Conservation (phyloP, 2,113 vertebrate genomes). For the Malurus cyaneus region DNA sequence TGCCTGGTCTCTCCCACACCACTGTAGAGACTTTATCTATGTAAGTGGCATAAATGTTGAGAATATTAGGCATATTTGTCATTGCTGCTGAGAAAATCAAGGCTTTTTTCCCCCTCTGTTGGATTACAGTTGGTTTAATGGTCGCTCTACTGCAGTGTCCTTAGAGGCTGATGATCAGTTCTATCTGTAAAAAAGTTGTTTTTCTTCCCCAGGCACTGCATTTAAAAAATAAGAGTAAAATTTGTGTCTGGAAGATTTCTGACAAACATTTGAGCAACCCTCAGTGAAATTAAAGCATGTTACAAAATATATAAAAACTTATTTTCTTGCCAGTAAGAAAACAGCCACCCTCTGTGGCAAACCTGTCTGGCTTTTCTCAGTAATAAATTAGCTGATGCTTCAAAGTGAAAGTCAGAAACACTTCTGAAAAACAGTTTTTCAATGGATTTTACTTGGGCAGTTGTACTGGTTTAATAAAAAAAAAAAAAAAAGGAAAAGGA, state of each 20-base stretch:
- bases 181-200: slow-evolving; percentile 16
- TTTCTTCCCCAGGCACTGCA: not conserved
- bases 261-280: not conserved
- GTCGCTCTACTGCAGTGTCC: not conserved
- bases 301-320: not conserved
- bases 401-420: not conserved
- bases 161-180: slow-evolving; percentile 35
- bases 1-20: not conserved
- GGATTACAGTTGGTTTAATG: slow-evolving; percentile 30
- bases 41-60: not conserved
- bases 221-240: slow-evolving; percentile 9
- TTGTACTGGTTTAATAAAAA: not conserved
- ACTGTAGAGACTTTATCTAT: slow-evolving; percentile 6
- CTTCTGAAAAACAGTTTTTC: not conserved
- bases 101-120: not conserved
- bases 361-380: not conserved
- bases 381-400: not conserved
- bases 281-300: not conserved
- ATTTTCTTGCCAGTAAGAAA: not conserved
- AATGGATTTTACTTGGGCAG: not conserved
- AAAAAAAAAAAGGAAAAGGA: accelerated
- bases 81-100: not conserved
- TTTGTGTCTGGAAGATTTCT: not conserved
- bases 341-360: not conserved
- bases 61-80: slow-evolving; percentile 42